Evolutionary conservation across 35 echinoderm and acorn worm genomes (phyloP).

Genomic region (Chiridota heheva): DNA sequence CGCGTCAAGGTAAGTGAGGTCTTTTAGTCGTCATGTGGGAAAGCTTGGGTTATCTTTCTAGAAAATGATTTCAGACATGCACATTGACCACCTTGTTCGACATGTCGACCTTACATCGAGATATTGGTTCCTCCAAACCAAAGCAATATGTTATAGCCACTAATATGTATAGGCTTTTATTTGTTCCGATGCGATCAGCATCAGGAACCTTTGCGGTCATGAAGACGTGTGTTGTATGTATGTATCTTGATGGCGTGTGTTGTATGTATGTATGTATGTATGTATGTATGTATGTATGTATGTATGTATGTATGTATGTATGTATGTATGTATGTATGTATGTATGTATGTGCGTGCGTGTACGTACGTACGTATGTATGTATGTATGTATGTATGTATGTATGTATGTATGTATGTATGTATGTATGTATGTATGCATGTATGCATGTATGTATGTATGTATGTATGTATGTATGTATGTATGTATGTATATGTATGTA

Average conservation of each 20-base stretch:
- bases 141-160: too few species aligned
- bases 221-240: background rate
- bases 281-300: slow-evolving; percentile 36
- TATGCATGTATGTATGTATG: slow-evolving; percentile 2
- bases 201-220: too few species aligned
- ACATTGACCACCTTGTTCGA: too few species aligned
- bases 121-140: too few species aligned
- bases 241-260: background rate
- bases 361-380: background rate
- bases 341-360: slow-evolving; percentile 18
- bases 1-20: too few species aligned
- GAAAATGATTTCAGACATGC: too few species aligned
- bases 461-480: slow-evolving; percentile 18
- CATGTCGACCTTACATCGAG: too few species aligned
- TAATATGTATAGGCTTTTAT: background rate
- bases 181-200: too few species aligned
- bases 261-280: slow-evolving; percentile 36
- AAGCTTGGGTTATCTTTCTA: too few species aligned
- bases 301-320: slow-evolving; percentile 36
- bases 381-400: slow-evolving; percentile 3
- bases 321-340: slow-evolving; percentile 29
- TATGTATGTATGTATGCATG: background rate
- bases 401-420: slow-evolving; percentile 3
- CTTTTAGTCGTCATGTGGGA: too few species aligned
- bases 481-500: slow-evolving; percentile 17